Conservation (phyloP, 2,888 invertebrate genomes). For the Cheilosia scutellata region DNA sequence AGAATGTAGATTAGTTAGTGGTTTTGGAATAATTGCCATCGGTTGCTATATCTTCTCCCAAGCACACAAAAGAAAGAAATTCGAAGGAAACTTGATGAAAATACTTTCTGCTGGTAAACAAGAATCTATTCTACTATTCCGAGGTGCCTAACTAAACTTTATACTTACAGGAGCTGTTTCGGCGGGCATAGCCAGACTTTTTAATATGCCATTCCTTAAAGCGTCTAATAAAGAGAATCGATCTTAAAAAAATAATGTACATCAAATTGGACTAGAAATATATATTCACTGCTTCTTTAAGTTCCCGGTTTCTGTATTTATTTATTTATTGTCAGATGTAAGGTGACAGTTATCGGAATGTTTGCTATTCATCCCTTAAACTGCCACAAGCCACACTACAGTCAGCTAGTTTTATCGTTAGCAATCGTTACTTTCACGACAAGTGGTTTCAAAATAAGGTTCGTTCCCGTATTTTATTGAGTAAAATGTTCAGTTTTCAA, state of each 20-base stretch:
- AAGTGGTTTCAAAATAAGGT: too few species aligned
- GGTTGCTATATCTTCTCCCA: slow-evolving; percentile 57
- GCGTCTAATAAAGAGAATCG: background rate
- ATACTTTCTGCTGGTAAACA: slow-evolving; percentile 51
- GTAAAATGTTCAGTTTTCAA: too few species aligned
- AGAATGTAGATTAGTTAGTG: slow-evolving; percentile 59
- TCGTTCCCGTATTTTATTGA: too few species aligned
- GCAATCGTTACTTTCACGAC: too few species aligned
- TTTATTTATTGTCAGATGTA: too few species aligned
- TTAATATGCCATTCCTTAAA: slow-evolving; percentile 47
- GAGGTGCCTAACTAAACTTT: background rate
- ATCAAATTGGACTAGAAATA: background rate
- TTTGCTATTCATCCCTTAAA: too few species aligned
- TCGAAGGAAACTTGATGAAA: slow-evolving; percentile 55
- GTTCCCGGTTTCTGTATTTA: too few species aligned
- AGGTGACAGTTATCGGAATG: too few species aligned
- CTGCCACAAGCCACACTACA: too few species aligned
- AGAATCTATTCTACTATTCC: background rate
- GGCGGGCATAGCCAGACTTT: slow-evolving; percentile 49
- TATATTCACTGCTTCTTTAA: too few species aligned
- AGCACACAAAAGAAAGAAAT: slow-evolving; percentile 54
- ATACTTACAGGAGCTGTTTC: slow-evolving; percentile 50
- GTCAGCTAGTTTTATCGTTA: too few species aligned
- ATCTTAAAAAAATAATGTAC: background rate
- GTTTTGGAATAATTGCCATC: slow-evolving; percentile 63